Percentiles rank a stretch among this genome's conserved stretches.
Evolutionary conservation across 2,113 vertebrate species (phyloP).

Genomic region (Lepisosteus osseus): DNA sequence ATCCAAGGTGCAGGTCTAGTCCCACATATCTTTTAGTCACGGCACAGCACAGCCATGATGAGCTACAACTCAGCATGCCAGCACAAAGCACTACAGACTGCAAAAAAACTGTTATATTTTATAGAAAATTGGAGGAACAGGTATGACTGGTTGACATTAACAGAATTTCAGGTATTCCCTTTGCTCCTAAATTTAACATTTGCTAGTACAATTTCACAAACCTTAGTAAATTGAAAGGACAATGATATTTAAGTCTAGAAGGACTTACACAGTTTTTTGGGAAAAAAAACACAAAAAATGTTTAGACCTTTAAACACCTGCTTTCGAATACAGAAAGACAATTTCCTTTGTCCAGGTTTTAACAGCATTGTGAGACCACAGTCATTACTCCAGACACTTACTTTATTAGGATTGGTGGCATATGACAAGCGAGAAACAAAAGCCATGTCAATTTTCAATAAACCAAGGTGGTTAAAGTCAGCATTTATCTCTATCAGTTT

Average conservation of each 20-base stretch:
- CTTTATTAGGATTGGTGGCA: constrained; percentile 1
- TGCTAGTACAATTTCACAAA: neutral
- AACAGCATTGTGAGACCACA: neutral
- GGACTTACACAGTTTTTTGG: neutral
- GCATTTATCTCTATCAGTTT: neutral
- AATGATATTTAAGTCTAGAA: neutral
- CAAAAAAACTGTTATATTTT: no score
- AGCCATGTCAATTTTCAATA: neutral
- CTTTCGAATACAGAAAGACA: no score
- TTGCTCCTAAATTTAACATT: no score
- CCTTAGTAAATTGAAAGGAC: neutral
- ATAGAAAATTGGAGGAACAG: no score
- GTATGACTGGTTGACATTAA: no score
- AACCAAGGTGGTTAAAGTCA: neutral
- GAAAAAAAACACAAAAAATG: neutral
- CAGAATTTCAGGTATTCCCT: no score
- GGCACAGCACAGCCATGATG: no score
- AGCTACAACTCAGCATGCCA: no score
- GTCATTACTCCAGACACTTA: neutral
- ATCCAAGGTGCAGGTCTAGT: no score
- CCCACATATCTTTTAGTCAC: no score
- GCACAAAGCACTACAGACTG: no score
- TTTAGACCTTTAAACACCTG: neutral
- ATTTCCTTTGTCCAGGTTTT: neutral
- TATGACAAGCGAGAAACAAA: neutral